phyloP scores from a whole-genome alignment of 2,888 invertebrate species.

The Mylabris sibirica region DNA sequence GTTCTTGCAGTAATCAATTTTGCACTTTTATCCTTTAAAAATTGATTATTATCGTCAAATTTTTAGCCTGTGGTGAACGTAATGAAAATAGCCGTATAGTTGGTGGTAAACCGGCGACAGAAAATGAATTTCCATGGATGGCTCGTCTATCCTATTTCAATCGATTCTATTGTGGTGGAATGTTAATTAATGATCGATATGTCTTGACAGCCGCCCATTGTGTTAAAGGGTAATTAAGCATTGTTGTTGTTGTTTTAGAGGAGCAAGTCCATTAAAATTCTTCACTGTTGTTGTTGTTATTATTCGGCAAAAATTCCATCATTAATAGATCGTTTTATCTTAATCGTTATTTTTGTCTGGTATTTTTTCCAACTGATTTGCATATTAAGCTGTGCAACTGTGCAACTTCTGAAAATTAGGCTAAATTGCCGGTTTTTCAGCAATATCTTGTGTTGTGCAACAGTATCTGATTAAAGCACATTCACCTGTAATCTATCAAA shows the following conservation, averaged over 20 bases:
- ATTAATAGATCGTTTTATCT: not conserved
- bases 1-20: slow-evolving; percentile 68
- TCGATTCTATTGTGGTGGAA: slow-evolving; percentile 89
- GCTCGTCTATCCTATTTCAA: slow-evolving; percentile 85
- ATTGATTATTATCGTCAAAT: too few species aligned
- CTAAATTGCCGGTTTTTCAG: too few species aligned
- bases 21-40: too few species aligned
- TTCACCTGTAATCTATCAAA: slow-evolving; percentile 18
- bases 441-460: too few species aligned
- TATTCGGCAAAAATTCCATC: not conserved
- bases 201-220: slow-evolving; percentile 90
- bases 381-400: too few species aligned
- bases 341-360: not conserved
- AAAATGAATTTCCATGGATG: slow-evolving; percentile 91
- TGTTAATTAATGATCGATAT: slow-evolving; percentile 86
- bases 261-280: not conserved
- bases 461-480: slow-evolving; percentile 6
- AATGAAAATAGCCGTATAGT: slow-evolving; percentile 85
- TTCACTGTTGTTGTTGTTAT: not conserved
- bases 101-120: slow-evolving; percentile 77
- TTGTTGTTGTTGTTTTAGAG: not conserved
- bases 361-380: not conserved
- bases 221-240: slow-evolving; percentile 76
- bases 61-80: slow-evolving; percentile 80
- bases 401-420: too few species aligned